phyloP scores from a whole-genome alignment of 2,113 vertebrate species.

The Nipponia nippon region DNA sequence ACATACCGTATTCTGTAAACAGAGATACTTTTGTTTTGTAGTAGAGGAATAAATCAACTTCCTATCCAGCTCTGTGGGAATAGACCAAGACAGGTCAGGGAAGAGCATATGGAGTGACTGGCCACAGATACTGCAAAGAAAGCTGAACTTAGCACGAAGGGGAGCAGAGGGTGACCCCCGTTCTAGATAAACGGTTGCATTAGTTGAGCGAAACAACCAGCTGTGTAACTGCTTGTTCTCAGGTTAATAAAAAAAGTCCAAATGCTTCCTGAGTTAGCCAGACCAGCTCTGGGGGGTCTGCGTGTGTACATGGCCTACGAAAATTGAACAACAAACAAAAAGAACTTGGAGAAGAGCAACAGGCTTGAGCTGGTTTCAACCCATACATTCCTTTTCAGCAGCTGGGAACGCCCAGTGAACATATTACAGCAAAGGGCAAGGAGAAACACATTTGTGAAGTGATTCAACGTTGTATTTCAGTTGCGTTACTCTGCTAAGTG shows the following conservation, averaged over 20 bases:
- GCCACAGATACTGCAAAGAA: background rate
- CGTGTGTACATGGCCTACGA: accelerated
- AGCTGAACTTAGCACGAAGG: background rate
- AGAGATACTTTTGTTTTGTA: background rate
- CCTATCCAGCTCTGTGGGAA: background rate
- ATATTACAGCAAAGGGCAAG: accelerated
- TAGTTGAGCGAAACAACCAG: background rate
- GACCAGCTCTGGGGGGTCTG: background rate
- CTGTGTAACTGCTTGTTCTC: background rate
- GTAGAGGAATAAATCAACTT: background rate
- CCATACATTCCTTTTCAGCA: background rate
- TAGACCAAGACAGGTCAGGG: background rate
- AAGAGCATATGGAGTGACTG: background rate
- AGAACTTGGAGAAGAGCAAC: background rate
- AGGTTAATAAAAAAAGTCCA: background rate
- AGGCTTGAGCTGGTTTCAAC: background rate
- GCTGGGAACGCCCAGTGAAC: background rate
- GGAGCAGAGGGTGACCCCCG: background rate
- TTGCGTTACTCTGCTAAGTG: background rate
- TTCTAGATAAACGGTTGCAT: background rate
- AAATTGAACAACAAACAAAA: background rate
- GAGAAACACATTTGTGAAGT: background rate
- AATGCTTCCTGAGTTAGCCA: background rate
- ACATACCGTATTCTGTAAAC: background rate
- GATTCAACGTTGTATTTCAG: background rate